Base-by-base conservation (phyloP, 2,797 vertebrate genomes). In the Tadarida brasiliensis region DNA sequence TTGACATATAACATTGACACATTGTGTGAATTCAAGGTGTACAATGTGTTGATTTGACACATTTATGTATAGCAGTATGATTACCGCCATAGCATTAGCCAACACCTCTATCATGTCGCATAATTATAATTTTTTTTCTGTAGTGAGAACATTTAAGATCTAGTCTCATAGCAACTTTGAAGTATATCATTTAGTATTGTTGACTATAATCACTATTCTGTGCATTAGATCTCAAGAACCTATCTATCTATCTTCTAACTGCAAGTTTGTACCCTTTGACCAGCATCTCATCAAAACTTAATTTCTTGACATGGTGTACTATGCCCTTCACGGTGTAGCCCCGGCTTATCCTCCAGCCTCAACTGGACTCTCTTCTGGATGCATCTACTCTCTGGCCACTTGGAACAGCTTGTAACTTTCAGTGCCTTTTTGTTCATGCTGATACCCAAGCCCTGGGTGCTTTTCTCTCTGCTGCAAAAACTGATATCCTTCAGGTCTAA, bases 41-140 rank as follows among this genome's bases (percentile, higher is more conserved):
- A 19, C 54, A 17, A 20, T 11, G 26, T 11, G 26, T 11, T 39
- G 59, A 80, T 47, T 80, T 61, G 63, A 56, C 61, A 81, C 24
- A n/a, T 70, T 78, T 84, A 26, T 47, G 11, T 94, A 47, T 54
- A 54, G 20, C 26, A 39, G 1, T 35, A 56, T 80, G 49, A 80
- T 74, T 73, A 56, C 65, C 17, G 1, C 56, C 9, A 11, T 49
- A 56, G 74, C 28, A 16, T 80, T 81, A 73, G 49, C 39, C 56
- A 73, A 73, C 17, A 26, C 39, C 30, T 80, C 19, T 91, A 7
- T 81, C 57, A 7, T 19, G 35, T 49, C 30, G 9, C 44, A 57
- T 80, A 74, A 87, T 80, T 86, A 80, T 44, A 11, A 26, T 90
- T 94, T 68, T 70, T 94, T 76, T 33, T 81, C 73, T 91, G 74